Evolutionary conservation across 2,888 invertebrate species (phyloP).

Genomic region (Drosophila sordidula): DNA sequence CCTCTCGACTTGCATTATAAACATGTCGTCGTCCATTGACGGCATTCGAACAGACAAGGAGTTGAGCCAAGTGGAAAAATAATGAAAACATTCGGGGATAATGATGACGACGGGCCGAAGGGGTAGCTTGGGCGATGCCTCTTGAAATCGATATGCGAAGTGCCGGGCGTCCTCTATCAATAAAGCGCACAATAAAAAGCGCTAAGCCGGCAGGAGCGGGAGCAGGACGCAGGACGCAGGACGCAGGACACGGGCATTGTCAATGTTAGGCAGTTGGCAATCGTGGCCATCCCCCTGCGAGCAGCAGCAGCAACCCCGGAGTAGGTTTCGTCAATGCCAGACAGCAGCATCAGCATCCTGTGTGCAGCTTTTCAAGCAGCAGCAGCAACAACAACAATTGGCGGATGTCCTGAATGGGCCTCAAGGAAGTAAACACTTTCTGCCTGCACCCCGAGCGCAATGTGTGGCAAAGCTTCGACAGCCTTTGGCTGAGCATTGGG

Average conservation of each 20-base stretch:
- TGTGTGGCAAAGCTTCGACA: constrained; percentile 49
- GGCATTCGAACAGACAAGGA: constrained; percentile 83
- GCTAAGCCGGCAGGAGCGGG: constrained; percentile 40
- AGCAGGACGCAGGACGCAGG: constrained; percentile 7
- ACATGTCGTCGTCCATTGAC: constrained; percentile 74
- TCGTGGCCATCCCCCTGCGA: constrained; percentile 47
- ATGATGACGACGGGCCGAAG: constrained; percentile 54
- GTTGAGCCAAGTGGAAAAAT: constrained; percentile 84
- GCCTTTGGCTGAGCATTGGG: constrained; percentile 43
- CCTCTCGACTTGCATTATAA: constrained; percentile 54
- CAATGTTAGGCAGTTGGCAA: constrained; percentile 37
- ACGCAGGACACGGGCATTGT: constrained; percentile 13
- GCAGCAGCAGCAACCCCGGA: constrained; percentile 40
- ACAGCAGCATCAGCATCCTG: constrained; percentile 40
- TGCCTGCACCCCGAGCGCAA: constrained; percentile 45
- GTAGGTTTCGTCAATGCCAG: constrained; percentile 32
- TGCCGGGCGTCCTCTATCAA: constrained; percentile 55
- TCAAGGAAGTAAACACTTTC: constrained; percentile 77
- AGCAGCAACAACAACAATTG: constrained; percentile 37
- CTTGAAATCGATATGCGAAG: constrained; percentile 80
- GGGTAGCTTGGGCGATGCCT: constrained; percentile 31
- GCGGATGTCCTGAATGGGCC: constrained; percentile 73
- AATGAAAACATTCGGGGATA: constrained; percentile 83
- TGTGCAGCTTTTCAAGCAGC: constrained; percentile 37
- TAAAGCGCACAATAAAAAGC: constrained; percentile 58